phyloP scores from a whole-genome alignment of 2,113 vertebrate genomes.

The Ginglymostoma cirratum region DNA sequence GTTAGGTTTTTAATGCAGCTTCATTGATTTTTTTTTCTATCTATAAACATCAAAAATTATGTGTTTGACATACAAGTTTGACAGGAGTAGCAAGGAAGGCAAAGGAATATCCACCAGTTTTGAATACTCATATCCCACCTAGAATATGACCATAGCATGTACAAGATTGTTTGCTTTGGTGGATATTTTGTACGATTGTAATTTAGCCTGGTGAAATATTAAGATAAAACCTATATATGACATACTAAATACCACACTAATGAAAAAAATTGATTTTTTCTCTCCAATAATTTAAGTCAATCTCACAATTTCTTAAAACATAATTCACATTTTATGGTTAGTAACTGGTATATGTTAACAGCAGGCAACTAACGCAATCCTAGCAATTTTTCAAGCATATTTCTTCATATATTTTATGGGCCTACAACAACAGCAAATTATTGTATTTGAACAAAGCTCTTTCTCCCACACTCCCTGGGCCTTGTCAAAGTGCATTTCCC shows the following conservation, averaged over 20 bases:
- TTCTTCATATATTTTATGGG: neutral
- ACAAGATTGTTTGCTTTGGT: neutral
- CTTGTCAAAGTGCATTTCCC: conserved; percentile 60
- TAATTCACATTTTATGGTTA: conserved; percentile 33
- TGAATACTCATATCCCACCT: neutral
- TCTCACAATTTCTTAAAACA: conserved; percentile 29
- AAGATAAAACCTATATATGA: conserved; percentile 15
- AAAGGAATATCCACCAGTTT: neutral
- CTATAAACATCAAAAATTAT: conserved; percentile 28
- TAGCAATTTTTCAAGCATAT: neutral
- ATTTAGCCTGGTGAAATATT: conserved; percentile 27
- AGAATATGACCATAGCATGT: neutral
- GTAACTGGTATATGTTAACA: neutral
- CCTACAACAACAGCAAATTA: neutral
- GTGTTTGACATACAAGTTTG: conserved; percentile 27
- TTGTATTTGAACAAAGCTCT: conserved; percentile 26
- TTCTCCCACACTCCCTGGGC: conserved; percentile 46
- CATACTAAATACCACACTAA: conserved; percentile 28
- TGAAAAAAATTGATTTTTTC: conserved; percentile 26
- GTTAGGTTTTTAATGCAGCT: neutral
- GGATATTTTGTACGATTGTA: conserved; percentile 21
- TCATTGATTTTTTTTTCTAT: conserved; percentile 20
- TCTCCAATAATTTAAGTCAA: conserved; percentile 30
- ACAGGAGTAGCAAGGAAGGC: neutral
- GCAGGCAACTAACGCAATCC: neutral